phyloP scores from a whole-genome alignment of 2,113 vertebrate species.

The Tyrannus savana region DNA sequence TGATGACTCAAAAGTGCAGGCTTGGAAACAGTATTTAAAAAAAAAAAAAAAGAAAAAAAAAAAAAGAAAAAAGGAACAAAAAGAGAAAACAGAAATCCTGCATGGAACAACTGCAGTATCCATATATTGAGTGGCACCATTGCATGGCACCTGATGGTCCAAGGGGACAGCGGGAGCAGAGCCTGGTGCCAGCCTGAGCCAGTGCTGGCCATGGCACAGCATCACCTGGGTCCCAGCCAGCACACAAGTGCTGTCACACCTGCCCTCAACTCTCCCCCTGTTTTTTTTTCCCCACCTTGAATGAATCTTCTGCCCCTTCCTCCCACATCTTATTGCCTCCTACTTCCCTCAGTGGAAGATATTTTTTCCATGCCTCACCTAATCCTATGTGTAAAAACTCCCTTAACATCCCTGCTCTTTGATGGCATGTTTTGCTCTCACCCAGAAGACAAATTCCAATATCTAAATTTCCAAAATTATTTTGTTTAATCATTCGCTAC shows the following conservation, averaged over 20 bases:
- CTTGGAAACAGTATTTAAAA: constrained; percentile 24
- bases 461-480: neutral
- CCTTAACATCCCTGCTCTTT: neutral
- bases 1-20: constrained; percentile 27
- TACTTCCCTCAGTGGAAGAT: neutral
- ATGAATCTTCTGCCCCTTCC: neutral
- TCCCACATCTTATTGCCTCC: neutral
- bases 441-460: neutral
- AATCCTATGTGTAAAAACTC: neutral
- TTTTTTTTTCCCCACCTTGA: neutral
- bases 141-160: neutral
- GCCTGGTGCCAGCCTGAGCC: accelerated
- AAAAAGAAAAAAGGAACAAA: neutral
- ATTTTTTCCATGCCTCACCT: accelerated
- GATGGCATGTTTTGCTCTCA: neutral
- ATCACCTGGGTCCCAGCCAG: accelerated
- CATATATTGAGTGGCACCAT: accelerated
- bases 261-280: neutral
- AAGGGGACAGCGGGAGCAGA: neutral
- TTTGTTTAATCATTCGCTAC: neutral
- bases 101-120: neutral
- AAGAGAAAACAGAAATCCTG: neutral
- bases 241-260: neutral
- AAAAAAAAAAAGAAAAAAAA: neutral
- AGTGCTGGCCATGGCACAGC: neutral